Evolutionary conservation across 2,113 vertebrate species (phyloP).

Genomic region (Sebastes schlegelii): DNA sequence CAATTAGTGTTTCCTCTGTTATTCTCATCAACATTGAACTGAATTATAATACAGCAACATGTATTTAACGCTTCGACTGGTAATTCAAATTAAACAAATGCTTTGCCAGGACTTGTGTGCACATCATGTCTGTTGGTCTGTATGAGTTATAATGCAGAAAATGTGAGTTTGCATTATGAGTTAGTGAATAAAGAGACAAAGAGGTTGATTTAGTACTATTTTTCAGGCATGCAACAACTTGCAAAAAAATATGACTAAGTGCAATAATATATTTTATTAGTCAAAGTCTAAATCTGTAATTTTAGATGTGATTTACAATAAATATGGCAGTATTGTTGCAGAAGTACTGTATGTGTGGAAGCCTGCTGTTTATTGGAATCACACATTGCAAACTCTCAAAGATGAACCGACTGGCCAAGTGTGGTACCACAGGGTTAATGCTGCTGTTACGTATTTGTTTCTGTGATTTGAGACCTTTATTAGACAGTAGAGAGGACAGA

Average conservation of each 20-base stretch:
- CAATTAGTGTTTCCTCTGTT: neutral
- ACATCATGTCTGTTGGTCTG: neutral
- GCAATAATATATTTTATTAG: neutral
- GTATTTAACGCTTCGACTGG: neutral
- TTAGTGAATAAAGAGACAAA: neutral
- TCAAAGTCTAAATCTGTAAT: neutral
- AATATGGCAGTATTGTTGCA: neutral
- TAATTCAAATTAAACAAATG: neutral
- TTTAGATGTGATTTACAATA: constrained; percentile 16
- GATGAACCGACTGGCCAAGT: neutral
- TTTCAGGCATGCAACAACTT: constrained; percentile 14
- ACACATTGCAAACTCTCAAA: neutral
- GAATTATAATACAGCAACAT: neutral
- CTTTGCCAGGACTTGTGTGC: neutral
- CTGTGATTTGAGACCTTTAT: neutral
- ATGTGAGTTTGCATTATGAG: neutral
- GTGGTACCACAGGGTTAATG: neutral
- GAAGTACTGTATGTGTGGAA: neutral
- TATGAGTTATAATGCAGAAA: neutral
- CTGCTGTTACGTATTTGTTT: neutral
- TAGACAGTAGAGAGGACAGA: neutral
- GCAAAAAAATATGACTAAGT: neutral
- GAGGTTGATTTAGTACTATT: neutral
- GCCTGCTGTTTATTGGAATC: neutral
- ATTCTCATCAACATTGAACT: neutral